Evolutionary conservation across 2,113 vertebrate species (phyloP), one percentile per base, ranked within the genome.

Genomic region (Dipodomys spectabilis): DNA sequence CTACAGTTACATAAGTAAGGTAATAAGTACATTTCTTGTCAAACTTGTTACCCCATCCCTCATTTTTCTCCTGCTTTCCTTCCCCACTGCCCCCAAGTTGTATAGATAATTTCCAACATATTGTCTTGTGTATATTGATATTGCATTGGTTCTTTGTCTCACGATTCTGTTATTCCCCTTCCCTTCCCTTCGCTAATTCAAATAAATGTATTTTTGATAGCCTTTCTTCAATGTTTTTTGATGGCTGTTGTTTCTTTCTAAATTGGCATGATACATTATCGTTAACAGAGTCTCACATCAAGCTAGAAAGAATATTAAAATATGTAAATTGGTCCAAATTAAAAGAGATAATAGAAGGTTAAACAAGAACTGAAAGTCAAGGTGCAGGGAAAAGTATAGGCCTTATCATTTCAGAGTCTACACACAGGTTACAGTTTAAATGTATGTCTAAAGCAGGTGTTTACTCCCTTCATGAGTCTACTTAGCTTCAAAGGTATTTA

Each of bases 211-310:
- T 39, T 39, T 39, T 39, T 39, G 39, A 39, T 39, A 39, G 39
- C 39, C 39, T 39, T 39, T 39, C 39, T 39, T 39, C 39, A 39
- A 6, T 39, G 39, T 39, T 39, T 71, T 74, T 68, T 25, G 91
- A 86, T 44, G 13, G 82, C 35, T 82, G 6, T 57, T 65, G 73
- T 49, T 89, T 94, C 0, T 7, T 96, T 95, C 57, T 94, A n/a
- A 77, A 67, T 22, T 30, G 80, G 20, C 1, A 10, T 7, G 1
- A 80, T 82, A 28, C 49, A 85, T 71, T 88, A 16, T 6, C 95
- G 82, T 83, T 68, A 86, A 95, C 57, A 82, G 19, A 77, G 39
- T n/a, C 13, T 75, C 60, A 39, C 4, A 39, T 88, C 60, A 82
- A 71, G 81, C 86, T 53, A 71, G 44, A 39, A 82, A 90, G 77